Base-by-base conservation (phyloP, 2,797 vertebrate genomes). In the Anabas testudineus region DNA sequence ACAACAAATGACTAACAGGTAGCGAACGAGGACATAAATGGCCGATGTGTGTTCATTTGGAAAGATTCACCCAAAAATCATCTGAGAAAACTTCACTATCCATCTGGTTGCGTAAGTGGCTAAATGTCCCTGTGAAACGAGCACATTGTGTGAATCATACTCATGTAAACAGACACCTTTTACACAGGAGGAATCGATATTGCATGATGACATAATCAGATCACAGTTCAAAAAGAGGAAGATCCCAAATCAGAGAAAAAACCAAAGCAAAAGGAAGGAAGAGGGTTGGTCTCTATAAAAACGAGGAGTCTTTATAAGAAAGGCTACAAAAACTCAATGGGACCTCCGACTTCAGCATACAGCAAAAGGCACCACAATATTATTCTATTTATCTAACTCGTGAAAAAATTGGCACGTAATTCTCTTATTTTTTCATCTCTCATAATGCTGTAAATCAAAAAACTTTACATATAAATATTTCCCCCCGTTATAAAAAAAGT, bases 331-430 rank as follows among this genome's bases (percentile, higher is more conserved):
- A 96, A 96, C 94, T 95, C 92, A 97, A 96, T 93, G 94, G 95
- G 95, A 96, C 95, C 95, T 96, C 96, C 95, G 92, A 95, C 94
- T 95, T 96, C 95, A 96, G 96, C 96, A 93, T 95, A 98, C 96
- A 97, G 96, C 96, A 96, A 97, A 98, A 99, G 97, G 97, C 97
- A 99, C 97, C 97, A 99, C 96, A 96, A 98, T 96, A 96, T 97
- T 97, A 96, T 95, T 96, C 96, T 96, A 96, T 96, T 96, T 94
- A 91, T 95, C 95, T 95, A 97, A 97, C 95, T 96, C 94, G 96
- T 98, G 96, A 98, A 98, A 99, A 96, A 98, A 97, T 97, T 97
- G 96, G 96, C 96, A 97, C 96, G 92, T 95, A 95, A 91, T 95
- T 91, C 83, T 95, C 94, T 86, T 87, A 81, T 90, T 89, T 92